Conservation (phyloP, 2,797 vertebrate species). For the Spizella passerina region DNA sequence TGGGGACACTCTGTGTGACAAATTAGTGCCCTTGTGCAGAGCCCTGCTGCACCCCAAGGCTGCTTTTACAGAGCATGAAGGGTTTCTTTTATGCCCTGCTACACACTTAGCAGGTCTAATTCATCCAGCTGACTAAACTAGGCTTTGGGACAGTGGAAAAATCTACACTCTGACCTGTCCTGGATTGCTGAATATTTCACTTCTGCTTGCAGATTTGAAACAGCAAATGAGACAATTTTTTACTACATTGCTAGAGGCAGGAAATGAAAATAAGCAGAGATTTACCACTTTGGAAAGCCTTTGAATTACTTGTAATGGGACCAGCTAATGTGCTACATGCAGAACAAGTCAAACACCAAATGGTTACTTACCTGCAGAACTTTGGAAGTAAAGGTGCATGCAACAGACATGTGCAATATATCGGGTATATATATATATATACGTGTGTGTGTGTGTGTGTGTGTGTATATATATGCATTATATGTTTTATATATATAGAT, state of each 20-base stretch:
- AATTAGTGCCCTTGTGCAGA: background rate
- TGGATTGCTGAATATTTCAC: background rate
- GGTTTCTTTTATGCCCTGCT: background rate
- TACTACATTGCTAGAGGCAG: background rate
- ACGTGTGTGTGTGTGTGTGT: background rate
- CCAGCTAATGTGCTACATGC: background rate
- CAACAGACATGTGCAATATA: background rate
- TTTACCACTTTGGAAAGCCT: background rate
- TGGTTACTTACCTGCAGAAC: background rate
- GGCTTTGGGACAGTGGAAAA: background rate
- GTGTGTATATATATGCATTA: too few relatives aligned
- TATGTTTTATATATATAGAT: background rate
- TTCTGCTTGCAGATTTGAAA: background rate
- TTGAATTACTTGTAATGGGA: background rate
- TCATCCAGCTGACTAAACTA: background rate
- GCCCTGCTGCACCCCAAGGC: background rate
- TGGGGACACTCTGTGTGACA: fast-evolving
- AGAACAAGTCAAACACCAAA: background rate
- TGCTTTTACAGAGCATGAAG: background rate
- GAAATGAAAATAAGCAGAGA: background rate
- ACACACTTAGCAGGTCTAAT: background rate
- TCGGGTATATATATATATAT: fast-evolving
- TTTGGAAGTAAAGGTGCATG: background rate
- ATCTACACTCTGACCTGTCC: background rate
- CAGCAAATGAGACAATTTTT: background rate